Base-by-base conservation (phyloP, 1,140 invertebrate genomes). In the Leptopilina boulardi region DNA sequence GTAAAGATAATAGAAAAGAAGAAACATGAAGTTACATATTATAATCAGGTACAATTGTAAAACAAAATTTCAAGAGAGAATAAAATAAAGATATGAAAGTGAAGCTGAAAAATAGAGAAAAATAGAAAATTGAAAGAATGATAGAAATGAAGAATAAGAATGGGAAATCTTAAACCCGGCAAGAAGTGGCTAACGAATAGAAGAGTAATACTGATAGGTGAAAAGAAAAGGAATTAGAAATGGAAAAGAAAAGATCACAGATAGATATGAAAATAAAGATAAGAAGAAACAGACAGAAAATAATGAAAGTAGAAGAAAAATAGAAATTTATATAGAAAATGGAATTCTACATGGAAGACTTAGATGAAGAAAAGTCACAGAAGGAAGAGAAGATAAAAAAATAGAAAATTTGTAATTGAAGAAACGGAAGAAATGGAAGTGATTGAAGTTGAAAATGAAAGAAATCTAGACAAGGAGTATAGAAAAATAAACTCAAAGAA, bases 181-280 rank as follows among this genome's bases (percentile, higher is more conserved):
- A 81, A 84, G 72, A 77, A 75, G 41, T 34, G 73, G 78, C 73
- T 23, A 71, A 77, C 71, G 41, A 82, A 80, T 74, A 70, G 83
- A 70, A 76, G 73, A 41, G 44, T 87, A 88, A 88, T 88, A 88
- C 87, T 88, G 87, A 76, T 81, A 82, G 85, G 85, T 85, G 71
- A 56, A 76, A 70, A 79, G 30, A 21, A 77, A 47, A 74, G 30
- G 41, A 66, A 72, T 11, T 11, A 73, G 54, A 26, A 75, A 38
- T 47, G 10, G 4, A 73, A 19, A 71, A 18, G 47, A 15, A 59
- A 51, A 77, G 23, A 71, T 26, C 13, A 70, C n/a, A 78, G 19
- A 75, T 59, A 75, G 18, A 56, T 21, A 13, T 23, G 70, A 66
- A 41, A 13, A 56, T 73, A 41, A 42, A 76, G 41, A 21, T 15